These are phyloP conservation scores for Orestias chungarensis DNA, from an alignment of 2,797 vertebrate species.

Conservation along the genomic window DNA sequence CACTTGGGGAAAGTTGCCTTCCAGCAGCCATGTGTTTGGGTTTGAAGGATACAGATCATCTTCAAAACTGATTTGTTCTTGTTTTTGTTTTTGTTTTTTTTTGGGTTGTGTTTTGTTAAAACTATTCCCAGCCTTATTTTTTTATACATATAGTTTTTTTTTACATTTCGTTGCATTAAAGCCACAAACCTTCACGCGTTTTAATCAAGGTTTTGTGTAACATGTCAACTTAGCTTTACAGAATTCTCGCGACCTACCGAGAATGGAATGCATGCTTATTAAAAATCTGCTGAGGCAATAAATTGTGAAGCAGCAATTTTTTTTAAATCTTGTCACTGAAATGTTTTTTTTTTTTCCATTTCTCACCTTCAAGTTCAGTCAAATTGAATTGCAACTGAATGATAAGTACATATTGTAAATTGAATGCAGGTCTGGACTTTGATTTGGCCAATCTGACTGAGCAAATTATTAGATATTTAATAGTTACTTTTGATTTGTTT, in stretches of 20 bases:
- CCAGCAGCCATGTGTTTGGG: slow-evolving; percentile 8
- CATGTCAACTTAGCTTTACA: background rate
- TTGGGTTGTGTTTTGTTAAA: background rate
- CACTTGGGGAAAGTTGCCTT: too few species aligned
- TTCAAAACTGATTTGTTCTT: too few species aligned
- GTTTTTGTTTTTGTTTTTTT: too few species aligned
- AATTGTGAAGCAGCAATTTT: background rate
- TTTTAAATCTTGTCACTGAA: too few species aligned
- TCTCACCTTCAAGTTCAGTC: background rate
- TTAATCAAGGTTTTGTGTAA: background rate
- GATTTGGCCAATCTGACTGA: background rate
- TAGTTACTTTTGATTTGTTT: too few species aligned
- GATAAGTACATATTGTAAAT: background rate
- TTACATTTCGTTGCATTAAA: background rate
- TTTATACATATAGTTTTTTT: background rate
- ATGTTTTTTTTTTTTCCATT: background rate
- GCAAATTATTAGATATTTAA: too few species aligned
- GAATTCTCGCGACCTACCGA: background rate
- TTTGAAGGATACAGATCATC: slow-evolving; percentile 17
- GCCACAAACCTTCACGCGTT: background rate
- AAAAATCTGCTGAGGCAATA: background rate
- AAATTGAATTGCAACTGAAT: background rate
- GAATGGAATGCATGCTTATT: background rate
- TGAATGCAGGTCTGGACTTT: background rate
- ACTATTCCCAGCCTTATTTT: background rate